Conservation (phyloP, 2,888 invertebrate genomes). For the Halocaridina rubra region DNA sequence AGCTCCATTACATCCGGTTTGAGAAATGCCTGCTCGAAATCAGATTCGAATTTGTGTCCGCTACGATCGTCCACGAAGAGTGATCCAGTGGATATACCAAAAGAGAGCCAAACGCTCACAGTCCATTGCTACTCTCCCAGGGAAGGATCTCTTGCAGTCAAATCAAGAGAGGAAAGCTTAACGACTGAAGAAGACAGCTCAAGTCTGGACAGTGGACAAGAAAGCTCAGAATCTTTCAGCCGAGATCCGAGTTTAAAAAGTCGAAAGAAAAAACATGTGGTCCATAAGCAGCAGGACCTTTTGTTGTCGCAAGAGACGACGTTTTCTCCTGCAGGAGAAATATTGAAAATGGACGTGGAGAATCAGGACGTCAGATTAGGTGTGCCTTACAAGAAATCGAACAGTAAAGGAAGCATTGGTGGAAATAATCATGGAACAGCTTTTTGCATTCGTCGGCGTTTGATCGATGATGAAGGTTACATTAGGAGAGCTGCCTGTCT, state of each 20-base stretch:
- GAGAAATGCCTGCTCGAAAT: too few relatives aligned
- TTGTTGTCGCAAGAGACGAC: background rate
- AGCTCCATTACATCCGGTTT: too few relatives aligned
- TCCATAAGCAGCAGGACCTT: background rate
- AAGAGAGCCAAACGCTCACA: too few relatives aligned
- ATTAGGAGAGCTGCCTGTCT: constrained; percentile 49
- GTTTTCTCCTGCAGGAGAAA: background rate
- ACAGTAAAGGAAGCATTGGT: background rate
- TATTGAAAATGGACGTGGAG: too few relatives aligned
- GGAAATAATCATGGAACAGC: background rate
- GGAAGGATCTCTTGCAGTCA: too few relatives aligned
- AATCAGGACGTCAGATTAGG: background rate
- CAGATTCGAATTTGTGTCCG: too few relatives aligned
- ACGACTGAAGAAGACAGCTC: background rate
- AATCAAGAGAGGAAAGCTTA: too few relatives aligned
- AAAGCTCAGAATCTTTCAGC: too few relatives aligned
- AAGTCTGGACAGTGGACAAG: background rate
- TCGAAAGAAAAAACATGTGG: background rate
- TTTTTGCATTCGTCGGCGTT: constrained; percentile 28
- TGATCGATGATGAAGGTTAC: constrained; percentile 43
- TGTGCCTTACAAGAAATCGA: background rate
- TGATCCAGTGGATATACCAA: too few relatives aligned
- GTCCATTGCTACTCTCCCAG: background rate
- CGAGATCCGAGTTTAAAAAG: background rate
- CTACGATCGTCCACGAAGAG: too few relatives aligned